Percentiles rank a stretch among this genome's conserved stretches.
Evolutionary conservation across 2,888 invertebrate species (phyloP).

Genomic region (Drosophila pegasa): DNA sequence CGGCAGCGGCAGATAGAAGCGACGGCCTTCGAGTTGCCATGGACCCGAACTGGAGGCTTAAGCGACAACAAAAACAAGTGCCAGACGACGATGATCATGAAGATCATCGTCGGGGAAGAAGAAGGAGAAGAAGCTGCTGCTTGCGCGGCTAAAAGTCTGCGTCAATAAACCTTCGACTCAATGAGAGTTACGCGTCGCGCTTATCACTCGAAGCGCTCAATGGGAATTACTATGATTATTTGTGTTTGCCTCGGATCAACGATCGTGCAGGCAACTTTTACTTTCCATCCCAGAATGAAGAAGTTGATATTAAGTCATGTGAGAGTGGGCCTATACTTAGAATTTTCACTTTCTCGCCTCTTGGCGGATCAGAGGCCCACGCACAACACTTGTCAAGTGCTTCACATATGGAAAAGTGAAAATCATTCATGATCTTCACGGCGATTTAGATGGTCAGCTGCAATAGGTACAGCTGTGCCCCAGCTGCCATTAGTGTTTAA

Average conservation of each 20-base stretch:
- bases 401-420: constrained; percentile 57
- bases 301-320: constrained; percentile 63
- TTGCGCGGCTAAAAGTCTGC: constrained; percentile 38
- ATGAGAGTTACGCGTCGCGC: constrained; percentile 57
- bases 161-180: constrained; percentile 78
- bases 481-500: neutral
- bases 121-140: constrained; percentile 15
- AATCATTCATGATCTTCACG: constrained; percentile 29
- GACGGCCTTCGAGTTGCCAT: constrained; percentile 74
- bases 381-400: constrained; percentile 28
- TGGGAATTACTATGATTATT: constrained; percentile 40
- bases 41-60: constrained; percentile 48
- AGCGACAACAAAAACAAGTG: constrained; percentile 60
- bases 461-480: constrained; percentile 12
- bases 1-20: constrained; percentile 54
- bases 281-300: constrained; percentile 70
- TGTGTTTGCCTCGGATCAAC: constrained; percentile 37
- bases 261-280: constrained; percentile 70
- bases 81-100: constrained; percentile 40
- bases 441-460: constrained; percentile 5
- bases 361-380: constrained; percentile 15
- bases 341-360: constrained; percentile 54
- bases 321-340: constrained; percentile 57
- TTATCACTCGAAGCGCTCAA: constrained; percentile 58
- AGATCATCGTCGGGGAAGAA: constrained; percentile 43